Conservation (phyloP, 37 sponge, comb jelly and placozoan genomes). For the Halisarca cf. caerulea region DNA sequence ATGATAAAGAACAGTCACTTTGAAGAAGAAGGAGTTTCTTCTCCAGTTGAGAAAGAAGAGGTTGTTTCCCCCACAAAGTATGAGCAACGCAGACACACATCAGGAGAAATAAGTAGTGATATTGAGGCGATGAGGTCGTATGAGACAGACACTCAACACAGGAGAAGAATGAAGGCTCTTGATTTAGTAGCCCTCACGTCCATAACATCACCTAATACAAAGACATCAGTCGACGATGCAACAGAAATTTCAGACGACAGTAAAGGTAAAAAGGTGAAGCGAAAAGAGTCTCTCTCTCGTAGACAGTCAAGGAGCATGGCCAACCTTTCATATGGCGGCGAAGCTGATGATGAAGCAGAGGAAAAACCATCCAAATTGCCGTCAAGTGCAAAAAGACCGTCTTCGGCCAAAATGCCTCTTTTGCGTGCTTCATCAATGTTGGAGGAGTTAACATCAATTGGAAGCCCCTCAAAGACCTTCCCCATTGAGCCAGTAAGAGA, state of each 20-base stretch:
- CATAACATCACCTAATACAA: not conserved
- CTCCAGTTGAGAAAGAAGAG: not conserved
- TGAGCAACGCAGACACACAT: too few relatives aligned
- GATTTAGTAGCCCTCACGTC: conserved; percentile 8
- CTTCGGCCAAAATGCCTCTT: not conserved
- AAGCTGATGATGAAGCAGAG: conserved; percentile 14
- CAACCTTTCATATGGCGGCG: conserved; percentile 12
- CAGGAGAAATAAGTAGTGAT: not conserved
- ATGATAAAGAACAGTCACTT: conserved; percentile 4
- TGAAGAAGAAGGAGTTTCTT: not conserved
- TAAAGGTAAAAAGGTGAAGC: not conserved
- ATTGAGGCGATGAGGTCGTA: too few relatives aligned
- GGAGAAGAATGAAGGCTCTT: not conserved
- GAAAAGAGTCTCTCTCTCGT: not conserved
- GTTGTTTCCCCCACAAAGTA: too few relatives aligned
- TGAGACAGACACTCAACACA: not conserved
- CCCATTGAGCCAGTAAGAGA: not conserved
- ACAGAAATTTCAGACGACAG: not conserved
- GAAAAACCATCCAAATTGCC: too few relatives aligned
- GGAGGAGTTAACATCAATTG: conserved; percentile 13
- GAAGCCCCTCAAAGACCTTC: not conserved
- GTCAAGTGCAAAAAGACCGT: not conserved
- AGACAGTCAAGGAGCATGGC: conserved; percentile 14
- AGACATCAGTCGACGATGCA: not conserved
- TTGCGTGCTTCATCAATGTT: conserved; percentile 8